Evolutionary conservation across 2,888 invertebrate genomes (phyloP).

Genomic region (Drosophila bunnanda): DNA sequence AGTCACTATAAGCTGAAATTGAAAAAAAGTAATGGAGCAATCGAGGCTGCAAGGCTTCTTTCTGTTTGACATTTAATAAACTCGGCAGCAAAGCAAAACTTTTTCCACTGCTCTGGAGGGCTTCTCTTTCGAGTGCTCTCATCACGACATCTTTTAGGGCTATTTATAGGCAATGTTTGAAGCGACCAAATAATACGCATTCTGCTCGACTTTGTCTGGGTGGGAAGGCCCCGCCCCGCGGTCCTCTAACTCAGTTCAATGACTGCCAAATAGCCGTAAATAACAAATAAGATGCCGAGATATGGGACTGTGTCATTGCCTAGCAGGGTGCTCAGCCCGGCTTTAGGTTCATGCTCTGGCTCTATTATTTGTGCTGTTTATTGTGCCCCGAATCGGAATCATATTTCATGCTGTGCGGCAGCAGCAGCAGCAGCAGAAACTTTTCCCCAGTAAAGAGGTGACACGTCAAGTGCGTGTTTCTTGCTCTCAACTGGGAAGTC

Average conservation of each 20-base stretch:
- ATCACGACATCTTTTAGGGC: conserved; percentile 29
- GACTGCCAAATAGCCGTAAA: conserved; percentile 73
- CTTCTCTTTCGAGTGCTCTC: conserved; percentile 42
- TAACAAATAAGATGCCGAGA: conserved; percentile 46
- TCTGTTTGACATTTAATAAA: conserved; percentile 44
- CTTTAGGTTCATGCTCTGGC: conserved; percentile 16
- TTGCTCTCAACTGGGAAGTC: not conserved
- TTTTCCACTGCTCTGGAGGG: conserved; percentile 14
- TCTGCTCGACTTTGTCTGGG: conserved; percentile 26
- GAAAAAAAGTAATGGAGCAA: conserved; percentile 21
- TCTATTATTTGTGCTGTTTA: conserved; percentile 39
- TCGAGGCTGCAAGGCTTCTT: conserved; percentile 23
- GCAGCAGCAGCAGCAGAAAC: conserved; percentile 1
- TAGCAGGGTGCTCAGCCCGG: not conserved
- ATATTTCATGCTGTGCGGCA: conserved; percentile 20
- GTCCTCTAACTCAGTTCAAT: conserved; percentile 62
- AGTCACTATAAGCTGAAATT: conserved; percentile 37
- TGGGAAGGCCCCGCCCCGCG: conserved; percentile 4
- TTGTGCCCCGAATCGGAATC: conserved; percentile 24
- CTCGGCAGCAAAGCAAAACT: conserved; percentile 24
- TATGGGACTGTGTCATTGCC: conserved; percentile 29
- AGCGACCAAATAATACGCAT: conserved; percentile 41
- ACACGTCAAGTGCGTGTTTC: conserved; percentile 33
- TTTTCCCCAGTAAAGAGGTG: conserved; percentile 49
- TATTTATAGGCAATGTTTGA: conserved; percentile 61